Conservation (phyloP, 2,113 vertebrate species). For the Polypterus senegalus region DNA sequence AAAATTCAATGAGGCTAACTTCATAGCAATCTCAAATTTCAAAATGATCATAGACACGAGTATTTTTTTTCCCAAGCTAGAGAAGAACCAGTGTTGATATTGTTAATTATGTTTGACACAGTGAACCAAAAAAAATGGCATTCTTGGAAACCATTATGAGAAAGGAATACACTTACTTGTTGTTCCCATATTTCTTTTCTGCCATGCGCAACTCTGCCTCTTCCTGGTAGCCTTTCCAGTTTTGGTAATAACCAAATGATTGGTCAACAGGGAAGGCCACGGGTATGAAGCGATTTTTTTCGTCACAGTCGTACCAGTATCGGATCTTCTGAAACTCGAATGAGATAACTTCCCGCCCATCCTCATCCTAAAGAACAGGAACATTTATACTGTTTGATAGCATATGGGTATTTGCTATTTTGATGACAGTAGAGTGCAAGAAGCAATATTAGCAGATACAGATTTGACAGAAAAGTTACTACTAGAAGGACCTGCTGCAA, state of each 20-base stretch:
- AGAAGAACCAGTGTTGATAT: neutral
- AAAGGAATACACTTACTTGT: slow-evolving; percentile 44
- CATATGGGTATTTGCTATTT: too few species aligned
- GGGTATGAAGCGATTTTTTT: slow-evolving; percentile 68
- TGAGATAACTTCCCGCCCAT: slow-evolving; percentile 54
- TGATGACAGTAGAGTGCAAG: too few species aligned
- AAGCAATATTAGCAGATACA: too few species aligned
- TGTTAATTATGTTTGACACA: neutral
- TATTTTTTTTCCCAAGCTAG: neutral
- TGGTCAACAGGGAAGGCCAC: slow-evolving; percentile 69
- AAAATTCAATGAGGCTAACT: too few species aligned
- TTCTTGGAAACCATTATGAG: neutral
- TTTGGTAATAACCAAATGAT: slow-evolving; percentile 67
- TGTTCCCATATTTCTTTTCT: slow-evolving; percentile 73
- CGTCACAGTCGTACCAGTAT: slow-evolving; percentile 60
- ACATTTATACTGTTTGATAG: too few species aligned
- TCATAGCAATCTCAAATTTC: neutral
- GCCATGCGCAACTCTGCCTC: slow-evolving; percentile 69
- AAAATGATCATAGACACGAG: neutral
- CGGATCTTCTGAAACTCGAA: slow-evolving; percentile 95
- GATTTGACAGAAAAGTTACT: too few species aligned
- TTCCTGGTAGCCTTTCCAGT: slow-evolving; percentile 76
- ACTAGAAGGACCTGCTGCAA: too few species aligned
- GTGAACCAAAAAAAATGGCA: neutral
- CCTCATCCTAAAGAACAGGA: slow-evolving; percentile 50